Conservation (phyloP, 2,113 vertebrate species). For the Spilogale gracilis region DNA sequence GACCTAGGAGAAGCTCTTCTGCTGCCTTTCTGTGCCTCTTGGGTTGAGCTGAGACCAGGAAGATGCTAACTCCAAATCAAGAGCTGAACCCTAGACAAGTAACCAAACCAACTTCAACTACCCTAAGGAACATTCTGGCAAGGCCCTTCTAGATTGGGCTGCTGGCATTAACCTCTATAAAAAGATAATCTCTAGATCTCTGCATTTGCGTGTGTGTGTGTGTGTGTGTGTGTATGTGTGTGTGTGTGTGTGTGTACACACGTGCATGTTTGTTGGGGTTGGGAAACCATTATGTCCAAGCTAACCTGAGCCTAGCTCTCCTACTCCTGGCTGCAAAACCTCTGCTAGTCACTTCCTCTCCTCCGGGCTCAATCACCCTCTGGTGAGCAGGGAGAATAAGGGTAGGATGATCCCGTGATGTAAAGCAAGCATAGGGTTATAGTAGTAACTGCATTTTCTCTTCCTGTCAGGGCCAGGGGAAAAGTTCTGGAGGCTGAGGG, state of each 20-base stretch:
- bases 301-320: background rate
- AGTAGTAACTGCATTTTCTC: background rate
- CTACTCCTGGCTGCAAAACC: background rate
- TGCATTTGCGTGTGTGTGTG: no score
- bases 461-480: background rate
- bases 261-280: background rate
- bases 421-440: background rate
- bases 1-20: background rate
- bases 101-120: background rate
- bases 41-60: background rate
- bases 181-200: background rate
- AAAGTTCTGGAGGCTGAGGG: background rate
- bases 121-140: background rate
- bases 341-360: background rate
- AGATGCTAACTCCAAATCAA: background rate
- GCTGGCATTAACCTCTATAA: background rate
- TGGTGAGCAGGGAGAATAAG: background rate
- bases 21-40: background rate
- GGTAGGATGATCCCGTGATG: background rate
- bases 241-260: background rate
- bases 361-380: background rate
- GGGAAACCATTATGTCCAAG: background rate
- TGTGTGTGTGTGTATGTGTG: rapidly evolving
- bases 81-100: background rate
- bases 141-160: background rate